These are phyloP conservation scores for Sminthurides bifidus DNA, from an alignment of 1,140 invertebrate genomes.

Conservation along the genomic window DNA sequence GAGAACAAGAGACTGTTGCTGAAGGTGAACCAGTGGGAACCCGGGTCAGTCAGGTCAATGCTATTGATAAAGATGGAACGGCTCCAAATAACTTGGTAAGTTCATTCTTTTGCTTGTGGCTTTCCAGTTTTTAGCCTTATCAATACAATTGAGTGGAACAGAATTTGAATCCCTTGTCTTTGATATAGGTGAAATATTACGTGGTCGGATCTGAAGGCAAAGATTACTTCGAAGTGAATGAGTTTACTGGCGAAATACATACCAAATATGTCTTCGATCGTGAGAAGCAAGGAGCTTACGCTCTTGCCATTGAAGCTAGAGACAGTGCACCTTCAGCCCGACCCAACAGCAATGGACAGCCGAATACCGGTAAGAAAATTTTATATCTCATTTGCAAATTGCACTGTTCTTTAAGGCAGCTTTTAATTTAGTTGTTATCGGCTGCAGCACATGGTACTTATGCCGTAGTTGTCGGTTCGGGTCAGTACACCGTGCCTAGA, in stretches of 20 bases:
- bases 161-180: background rate
- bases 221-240: conserved; percentile 88
- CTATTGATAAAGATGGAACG: conserved; percentile 91
- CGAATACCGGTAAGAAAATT: conserved; percentile 79
- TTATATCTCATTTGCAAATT: too few relatives aligned
- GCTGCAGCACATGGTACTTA: too few relatives aligned
- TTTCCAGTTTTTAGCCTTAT: background rate
- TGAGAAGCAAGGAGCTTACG: conserved; percentile 87
- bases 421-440: too few relatives aligned
- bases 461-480: too few relatives aligned
- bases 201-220: conserved; percentile 85
- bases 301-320: conserved; percentile 79
- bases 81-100: conserved; percentile 82
- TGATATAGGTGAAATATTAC: conserved; percentile 68
- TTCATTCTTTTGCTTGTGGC: background rate
- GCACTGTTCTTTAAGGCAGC: too few relatives aligned
- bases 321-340: conserved; percentile 84
- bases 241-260: conserved; percentile 83
- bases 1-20: conserved; percentile 85
- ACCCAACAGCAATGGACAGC: conserved; percentile 75
- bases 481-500: too few relatives aligned
- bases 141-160: background rate
- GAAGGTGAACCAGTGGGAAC: conserved; percentile 84
- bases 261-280: conserved; percentile 88
- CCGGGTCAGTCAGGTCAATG: conserved; percentile 89